Evolutionary conservation across 2,888 invertebrate species (phyloP).

Genomic region (Heliconius charithonia): DNA sequence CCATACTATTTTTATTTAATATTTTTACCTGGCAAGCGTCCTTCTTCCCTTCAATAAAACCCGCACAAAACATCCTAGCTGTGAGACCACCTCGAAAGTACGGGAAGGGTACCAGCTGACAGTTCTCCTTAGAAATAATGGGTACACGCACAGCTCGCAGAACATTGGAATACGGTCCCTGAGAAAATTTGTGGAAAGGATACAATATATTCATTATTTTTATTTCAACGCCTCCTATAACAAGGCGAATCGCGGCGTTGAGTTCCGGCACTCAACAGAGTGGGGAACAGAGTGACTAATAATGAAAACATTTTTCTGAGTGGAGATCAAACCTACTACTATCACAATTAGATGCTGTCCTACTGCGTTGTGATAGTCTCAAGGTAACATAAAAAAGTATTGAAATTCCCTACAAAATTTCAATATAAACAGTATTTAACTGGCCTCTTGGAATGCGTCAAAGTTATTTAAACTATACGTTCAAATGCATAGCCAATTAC

Average conservation of each 20-base stretch:
- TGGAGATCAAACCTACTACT: no score
- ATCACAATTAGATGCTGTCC: no score
- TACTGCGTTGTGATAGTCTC: neutral
- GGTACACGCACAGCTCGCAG: conserved; percentile 73
- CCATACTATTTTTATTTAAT: neutral
- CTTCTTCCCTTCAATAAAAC: conserved; percentile 69
- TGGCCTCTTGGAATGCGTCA: neutral
- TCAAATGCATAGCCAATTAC: neutral
- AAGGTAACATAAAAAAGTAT: neutral
- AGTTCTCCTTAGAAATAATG: conserved; percentile 71
- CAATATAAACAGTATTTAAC: neutral
- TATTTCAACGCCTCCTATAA: neutral
- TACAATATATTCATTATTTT: neutral
- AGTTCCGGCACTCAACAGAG: no score
- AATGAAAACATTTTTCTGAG: no score
- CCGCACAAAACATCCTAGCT: conserved; percentile 78
- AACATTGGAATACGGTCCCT: conserved; percentile 73
- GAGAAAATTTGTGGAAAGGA: conserved; percentile 26
- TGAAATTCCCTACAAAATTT: neutral
- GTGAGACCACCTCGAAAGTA: conserved; percentile 73
- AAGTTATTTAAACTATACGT: neutral
- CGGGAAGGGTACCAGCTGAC: conserved; percentile 72
- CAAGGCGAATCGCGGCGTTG: neutral
- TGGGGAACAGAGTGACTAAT: neutral
- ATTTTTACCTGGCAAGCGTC: conserved; percentile 75